phyloP scores from a whole-genome alignment of 1,140 invertebrate species.

The Portunus trituberculatus region DNA sequence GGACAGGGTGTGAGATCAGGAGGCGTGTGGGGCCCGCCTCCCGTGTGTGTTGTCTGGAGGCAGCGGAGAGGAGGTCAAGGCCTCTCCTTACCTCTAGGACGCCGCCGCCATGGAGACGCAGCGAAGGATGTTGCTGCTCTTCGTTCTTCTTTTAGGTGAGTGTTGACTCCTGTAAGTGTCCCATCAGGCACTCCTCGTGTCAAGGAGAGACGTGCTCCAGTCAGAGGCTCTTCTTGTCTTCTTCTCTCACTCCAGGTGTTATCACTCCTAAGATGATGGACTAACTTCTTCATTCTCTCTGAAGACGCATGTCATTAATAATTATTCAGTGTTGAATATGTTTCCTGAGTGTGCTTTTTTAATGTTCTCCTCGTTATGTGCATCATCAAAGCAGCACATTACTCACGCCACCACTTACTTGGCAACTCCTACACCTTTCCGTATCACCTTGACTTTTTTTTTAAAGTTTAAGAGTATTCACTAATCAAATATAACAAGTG shows the following conservation, averaged over 20 bases:
- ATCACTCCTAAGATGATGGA: no score
- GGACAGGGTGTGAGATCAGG: not conserved
- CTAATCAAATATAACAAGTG: no score
- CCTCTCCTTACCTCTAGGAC: not conserved
- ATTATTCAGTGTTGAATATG: no score
- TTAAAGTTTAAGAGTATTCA: no score
- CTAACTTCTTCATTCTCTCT: no score
- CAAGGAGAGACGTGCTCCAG: not conserved
- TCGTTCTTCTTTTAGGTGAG: conserved; percentile 38
- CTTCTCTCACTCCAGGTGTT: not conserved
- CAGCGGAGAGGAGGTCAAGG: not conserved
- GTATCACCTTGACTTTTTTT: no score
- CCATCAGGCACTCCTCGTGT: not conserved
- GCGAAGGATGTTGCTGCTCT: conserved; percentile 25
- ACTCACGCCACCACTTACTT: no score
- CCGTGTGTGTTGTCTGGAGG: not conserved
- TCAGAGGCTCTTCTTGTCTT: not conserved
- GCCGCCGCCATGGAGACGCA: not conserved
- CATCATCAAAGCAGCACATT: no score
- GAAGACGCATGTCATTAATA: no score
- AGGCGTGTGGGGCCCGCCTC: not conserved
- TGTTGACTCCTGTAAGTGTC: not conserved
- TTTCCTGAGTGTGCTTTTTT: no score
- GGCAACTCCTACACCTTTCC: no score
- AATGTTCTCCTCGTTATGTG: no score